Base-by-base conservation (phyloP, 1,140 invertebrate genomes). In the Paralvinella palmiformis region DNA sequence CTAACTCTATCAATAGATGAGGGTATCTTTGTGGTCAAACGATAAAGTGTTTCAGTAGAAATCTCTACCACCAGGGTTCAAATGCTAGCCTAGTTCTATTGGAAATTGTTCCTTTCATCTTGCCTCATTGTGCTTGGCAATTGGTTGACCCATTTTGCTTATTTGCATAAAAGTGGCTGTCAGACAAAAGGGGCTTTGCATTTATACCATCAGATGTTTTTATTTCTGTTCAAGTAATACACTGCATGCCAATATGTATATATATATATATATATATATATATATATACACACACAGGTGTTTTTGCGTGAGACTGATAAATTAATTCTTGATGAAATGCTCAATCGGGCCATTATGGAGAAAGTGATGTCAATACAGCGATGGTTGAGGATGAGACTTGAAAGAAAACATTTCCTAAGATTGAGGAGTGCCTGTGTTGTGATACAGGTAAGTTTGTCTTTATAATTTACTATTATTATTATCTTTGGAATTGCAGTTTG, bases 301-400 rank as follows among this genome's bases (percentile, higher is more conserved):
- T 96, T 96, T 73, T 85, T 96, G 78, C 83, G 93, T 45, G 94
- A 96, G 77, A 90, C 89, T n/a, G 93, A 96, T 78, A 96, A 96
- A 78, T 86, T 93, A 67, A 89, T 92, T 76, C 77, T 97, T 44
- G 94, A 97, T 74, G 91, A 91, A 71, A 86, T 90, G 63, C 82
- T 98, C 32, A 94, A 98, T 80, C 88, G 93, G 74, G 91, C 94
- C 73, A 96, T 97, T 65, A 91, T 97, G 84, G 87, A 89, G 24
- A 88, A 90, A 59, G 96, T 97, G 71, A 87, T 94, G 44, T 88
- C 87, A 0, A 90, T 98, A 66, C 94, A 98, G 79, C 83, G 91
- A 58, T 96, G 93, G 92, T 93, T 92, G 77, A 84, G 93, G 48
- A 86, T 89, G 0, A 86, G 88, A 69, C 79, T 94, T 29, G 89